Base-by-base conservation (phyloP, 2,113 vertebrate genomes). In the Chaenocephalus aceratus region DNA sequence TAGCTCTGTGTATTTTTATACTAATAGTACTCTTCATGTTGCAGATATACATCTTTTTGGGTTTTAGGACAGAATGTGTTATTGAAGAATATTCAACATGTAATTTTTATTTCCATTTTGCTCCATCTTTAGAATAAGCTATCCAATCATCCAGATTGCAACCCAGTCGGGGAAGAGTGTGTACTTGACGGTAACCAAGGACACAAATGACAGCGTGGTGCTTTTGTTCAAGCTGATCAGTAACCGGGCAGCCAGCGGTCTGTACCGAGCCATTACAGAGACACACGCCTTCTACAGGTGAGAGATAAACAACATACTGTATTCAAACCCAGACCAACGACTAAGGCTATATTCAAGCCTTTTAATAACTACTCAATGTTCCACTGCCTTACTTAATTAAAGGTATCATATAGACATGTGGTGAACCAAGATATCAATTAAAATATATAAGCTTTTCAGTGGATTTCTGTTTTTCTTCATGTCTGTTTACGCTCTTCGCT, bases 201-300 rank as follows among this genome's bases (percentile, higher is more conserved):
- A 99, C 79, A 96, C 96, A 7, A 96, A 95, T 14, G 97, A 98
- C 87, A 99, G 96, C 3, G 95, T 97, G 23, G 97, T 98, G 85
- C 96, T 97, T 44, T 70, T 99, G 70, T 99, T 98, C 86, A 99
- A 99, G 92, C 95, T 99, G 89, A 96, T 99, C 92, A 99, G 98
- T 87, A 98, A 96, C 82, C 94, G 98, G 63, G 98, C 98, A 1
- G 98, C 98, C 80, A 99, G 97, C 8, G 98, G 97, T 3, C 95
- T 99, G 36, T 99, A 99, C 88, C 91, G 98, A 66, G 97, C 98
- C 10, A 98, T 99, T 90, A 99, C 98, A 0, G 98, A 99, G 85
- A 99, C 98, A 0, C 98, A 99, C 15, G 98, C 98, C 1, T 99
- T 99, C 94, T 99, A 99, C 95, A 97, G 98, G 98, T 97, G 85